Base-by-base conservation (phyloP, 1,140 invertebrate genomes). In the Cotesia vestalis region DNA sequence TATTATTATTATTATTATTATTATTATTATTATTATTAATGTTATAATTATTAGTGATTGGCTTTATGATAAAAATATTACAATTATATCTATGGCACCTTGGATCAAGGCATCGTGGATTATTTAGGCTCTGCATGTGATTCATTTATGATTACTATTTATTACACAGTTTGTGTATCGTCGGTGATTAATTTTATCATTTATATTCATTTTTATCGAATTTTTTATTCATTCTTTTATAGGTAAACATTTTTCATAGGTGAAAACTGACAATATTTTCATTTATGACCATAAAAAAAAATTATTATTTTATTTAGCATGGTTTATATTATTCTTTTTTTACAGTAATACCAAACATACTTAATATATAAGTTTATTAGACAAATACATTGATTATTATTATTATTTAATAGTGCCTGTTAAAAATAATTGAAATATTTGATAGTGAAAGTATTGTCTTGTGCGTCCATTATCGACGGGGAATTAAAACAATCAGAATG, bases 81-180 rank as follows among this genome's bases (percentile, higher is more conserved):
- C 11, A n/a, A 59, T 20, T 59, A 59, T 67, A 5, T 52, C 12
- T 67, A 20, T 53, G 17, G 66, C 66, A 67, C 66, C 52, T 53
- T 67, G 63, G 38, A 66, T 66, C 52, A 27, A 67, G 51, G 66
- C 66, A 67, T 67, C 66, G 66, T 67, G 66, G 66, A 67, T 20
- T n/a, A 40, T 55, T 35, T 34, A 68, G 73, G 46, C 70, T 72
- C 11, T 81, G 80, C 80, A 81, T 81, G 79, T 12, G 64, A 78
- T 72, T 55, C 61, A 75, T 57, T 63, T 69, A 61, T 60, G 40
- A 53, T 46, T 46, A 46, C 2, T 9, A 46, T 46, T 46, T 46
- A 46, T 11, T 46, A 46, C 40, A 46, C 40, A 46, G 6, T 46
- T 46, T 46, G 40, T 46, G 40, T 46, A 46, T 46, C 40, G 4